These are phyloP conservation scores for Pristiophorus japonicus DNA, from an alignment of 2,113 vertebrate species.

Conservation along the genomic window DNA sequence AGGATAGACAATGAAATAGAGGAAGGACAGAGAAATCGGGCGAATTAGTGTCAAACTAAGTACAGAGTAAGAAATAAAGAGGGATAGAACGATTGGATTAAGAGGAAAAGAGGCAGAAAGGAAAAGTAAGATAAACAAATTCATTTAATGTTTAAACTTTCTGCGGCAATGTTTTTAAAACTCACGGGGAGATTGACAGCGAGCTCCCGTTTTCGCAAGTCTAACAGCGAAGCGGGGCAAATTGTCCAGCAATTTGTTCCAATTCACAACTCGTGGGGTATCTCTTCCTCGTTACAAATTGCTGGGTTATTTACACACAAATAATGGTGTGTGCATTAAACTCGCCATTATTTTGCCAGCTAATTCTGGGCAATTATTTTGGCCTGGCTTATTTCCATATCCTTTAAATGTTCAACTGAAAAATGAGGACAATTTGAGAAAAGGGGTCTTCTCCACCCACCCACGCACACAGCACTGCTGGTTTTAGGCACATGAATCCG, in stretches of 20 bases:
- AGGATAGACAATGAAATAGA: not conserved
- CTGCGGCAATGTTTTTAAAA: not conserved
- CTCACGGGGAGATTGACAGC: not conserved
- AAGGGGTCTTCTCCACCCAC: not conserved
- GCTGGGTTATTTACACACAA: not conserved
- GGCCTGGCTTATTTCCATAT: not conserved
- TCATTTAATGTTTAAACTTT: not conserved
- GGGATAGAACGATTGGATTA: not conserved
- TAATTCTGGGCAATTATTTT: not conserved
- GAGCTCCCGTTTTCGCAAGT: not conserved
- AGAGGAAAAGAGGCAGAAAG: not conserved
- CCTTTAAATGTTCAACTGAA: not conserved
- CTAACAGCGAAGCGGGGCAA: not conserved
- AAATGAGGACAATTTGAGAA: not conserved
- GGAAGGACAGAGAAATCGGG: not conserved
- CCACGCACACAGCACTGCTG: not conserved
- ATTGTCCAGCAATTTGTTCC: not conserved
- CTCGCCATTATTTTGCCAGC: not conserved
- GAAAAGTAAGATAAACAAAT: not conserved
- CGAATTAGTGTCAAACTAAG: not conserved
- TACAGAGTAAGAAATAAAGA: not conserved
- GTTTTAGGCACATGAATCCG: not conserved
- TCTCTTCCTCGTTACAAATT: not conserved
- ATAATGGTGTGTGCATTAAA: not conserved
- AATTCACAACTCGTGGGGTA: not conserved